phyloP scores from a whole-genome alignment of 2,797 vertebrate species.

The Tamandua tetradactyla region DNA sequence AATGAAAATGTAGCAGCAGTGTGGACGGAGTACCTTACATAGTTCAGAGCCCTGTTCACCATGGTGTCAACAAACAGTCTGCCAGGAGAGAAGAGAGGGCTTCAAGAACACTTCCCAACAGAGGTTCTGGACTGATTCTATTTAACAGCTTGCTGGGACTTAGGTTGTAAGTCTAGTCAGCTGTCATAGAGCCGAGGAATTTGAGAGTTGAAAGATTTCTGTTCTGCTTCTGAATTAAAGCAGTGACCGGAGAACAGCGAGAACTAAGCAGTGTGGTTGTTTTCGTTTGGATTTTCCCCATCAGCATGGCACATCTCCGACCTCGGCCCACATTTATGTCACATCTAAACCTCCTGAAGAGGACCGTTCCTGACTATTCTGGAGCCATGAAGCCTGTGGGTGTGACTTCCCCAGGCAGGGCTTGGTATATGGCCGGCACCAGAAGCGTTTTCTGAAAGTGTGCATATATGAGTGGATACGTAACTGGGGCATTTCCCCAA shows the following conservation, averaged over 20 bases:
- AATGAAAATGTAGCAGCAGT: background rate
- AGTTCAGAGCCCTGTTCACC: no score
- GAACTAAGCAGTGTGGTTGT: background rate
- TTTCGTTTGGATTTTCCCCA: background rate
- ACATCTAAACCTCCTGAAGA: background rate
- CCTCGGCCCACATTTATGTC: background rate
- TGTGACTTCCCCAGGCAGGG: no score
- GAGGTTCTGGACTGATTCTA: background rate
- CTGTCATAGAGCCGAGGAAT: no score
- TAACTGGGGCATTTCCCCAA: no score
- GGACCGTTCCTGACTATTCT: background rate
- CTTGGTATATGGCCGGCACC: no score
- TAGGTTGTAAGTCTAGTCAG: background rate
- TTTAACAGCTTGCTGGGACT: background rate
- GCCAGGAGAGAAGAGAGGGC: background rate
- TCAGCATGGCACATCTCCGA: background rate
- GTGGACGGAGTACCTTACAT: no score
- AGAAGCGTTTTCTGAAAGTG: no score
- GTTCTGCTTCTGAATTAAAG: background rate
- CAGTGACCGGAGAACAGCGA: accelerated
- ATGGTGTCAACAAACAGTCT: no score
- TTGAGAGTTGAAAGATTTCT: background rate
- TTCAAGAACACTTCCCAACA: background rate
- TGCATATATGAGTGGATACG: no score
- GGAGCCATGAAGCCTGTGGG: no score